Evolutionary conservation across 1,140 invertebrate species (phyloP).

Genomic region (Tetragonula clypearis): DNA sequence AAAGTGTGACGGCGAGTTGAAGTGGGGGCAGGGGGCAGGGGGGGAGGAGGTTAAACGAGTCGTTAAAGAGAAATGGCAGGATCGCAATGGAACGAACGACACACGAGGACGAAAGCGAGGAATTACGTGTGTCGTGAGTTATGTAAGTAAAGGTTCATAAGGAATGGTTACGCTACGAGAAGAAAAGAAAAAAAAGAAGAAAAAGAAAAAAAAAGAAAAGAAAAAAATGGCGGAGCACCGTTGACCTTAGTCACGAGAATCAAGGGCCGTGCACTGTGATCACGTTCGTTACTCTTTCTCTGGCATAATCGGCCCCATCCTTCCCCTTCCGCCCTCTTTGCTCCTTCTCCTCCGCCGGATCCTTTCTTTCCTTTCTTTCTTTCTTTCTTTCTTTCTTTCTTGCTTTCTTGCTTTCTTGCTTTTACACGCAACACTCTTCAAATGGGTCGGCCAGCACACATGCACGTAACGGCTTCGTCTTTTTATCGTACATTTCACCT

Average conservation of each 20-base stretch:
- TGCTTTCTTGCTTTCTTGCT: background rate
- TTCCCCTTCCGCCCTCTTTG: conserved; percentile 7
- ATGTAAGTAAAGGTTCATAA: conserved; percentile 4
- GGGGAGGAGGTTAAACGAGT: background rate
- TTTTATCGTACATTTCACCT: conserved; percentile 82
- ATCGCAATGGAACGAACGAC: background rate
- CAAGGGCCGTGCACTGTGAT: conserved; percentile 65
- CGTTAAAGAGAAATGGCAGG: conserved; percentile 7
- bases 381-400: background rate
- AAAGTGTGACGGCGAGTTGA: background rate
- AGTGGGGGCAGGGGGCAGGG: no score
- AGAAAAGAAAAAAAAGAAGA: conserved; percentile 25
- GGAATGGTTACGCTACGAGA: conserved; percentile 26
- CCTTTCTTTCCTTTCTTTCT: background rate
- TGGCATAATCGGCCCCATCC: conserved; percentile 48
- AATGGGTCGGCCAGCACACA: conserved; percentile 77
- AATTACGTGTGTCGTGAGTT: conserved; percentile 35
- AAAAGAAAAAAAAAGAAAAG: background rate
- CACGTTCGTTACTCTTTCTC: conserved; percentile 1
- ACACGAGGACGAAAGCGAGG: conserved; percentile 3
- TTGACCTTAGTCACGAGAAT: conserved; percentile 76
- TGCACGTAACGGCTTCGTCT: conserved; percentile 80
- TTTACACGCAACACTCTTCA: conserved; percentile 66
- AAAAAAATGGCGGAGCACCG: conserved; percentile 56
- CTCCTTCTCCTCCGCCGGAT: accelerated